A percentile compares a stretch with the other conserved stretches of the same genome.
These are phyloP conservation scores for Hyperoplus immaculatus DNA, from an alignment of 2,797 vertebrate genomes.

Conservation along the genomic window DNA sequence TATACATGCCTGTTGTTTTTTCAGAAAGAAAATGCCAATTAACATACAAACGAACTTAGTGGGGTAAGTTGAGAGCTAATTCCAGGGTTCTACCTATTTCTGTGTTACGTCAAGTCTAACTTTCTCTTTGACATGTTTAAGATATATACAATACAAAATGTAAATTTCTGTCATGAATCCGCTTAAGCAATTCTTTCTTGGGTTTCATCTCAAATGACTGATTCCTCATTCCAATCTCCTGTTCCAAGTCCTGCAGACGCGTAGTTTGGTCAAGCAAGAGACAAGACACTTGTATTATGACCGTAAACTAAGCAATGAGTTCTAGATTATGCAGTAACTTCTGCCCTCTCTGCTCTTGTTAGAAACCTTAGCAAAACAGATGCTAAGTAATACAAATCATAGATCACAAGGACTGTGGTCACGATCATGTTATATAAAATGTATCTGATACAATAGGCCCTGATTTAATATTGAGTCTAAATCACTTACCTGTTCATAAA, in stretches of 20 bases:
- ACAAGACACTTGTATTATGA: not conserved
- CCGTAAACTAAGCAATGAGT: not conserved
- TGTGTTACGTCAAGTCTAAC: conserved; percentile 75
- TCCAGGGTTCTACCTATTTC: conserved; percentile 77
- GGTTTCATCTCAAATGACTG: conserved; percentile 82
- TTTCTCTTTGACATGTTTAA: conserved; percentile 75
- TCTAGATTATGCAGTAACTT: not conserved
- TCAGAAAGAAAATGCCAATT: conserved; percentile 90
- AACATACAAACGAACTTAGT: conserved; percentile 88
- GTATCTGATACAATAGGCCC: not conserved
- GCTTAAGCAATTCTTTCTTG: conserved; percentile 76
- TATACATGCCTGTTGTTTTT: conserved; percentile 88
- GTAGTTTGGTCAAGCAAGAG: conserved; percentile 11
- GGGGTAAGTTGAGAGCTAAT: conserved; percentile 86
- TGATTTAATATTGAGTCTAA: too few species aligned
- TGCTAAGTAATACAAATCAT: not conserved
- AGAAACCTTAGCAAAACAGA: conserved; percentile 3
- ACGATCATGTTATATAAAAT: not conserved
- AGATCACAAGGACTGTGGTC: not conserved
- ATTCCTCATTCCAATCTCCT: conserved; percentile 17
- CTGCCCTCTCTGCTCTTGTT: not conserved
- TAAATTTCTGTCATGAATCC: conserved; percentile 68
- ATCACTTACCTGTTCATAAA: too few species aligned
- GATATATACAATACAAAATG: conserved; percentile 50
- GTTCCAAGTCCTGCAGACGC: conserved; percentile 18